These are phyloP conservation scores for Bimastos eiseni DNA, from an alignment of 2,888 invertebrate species.

Conservation along the genomic window DNA sequence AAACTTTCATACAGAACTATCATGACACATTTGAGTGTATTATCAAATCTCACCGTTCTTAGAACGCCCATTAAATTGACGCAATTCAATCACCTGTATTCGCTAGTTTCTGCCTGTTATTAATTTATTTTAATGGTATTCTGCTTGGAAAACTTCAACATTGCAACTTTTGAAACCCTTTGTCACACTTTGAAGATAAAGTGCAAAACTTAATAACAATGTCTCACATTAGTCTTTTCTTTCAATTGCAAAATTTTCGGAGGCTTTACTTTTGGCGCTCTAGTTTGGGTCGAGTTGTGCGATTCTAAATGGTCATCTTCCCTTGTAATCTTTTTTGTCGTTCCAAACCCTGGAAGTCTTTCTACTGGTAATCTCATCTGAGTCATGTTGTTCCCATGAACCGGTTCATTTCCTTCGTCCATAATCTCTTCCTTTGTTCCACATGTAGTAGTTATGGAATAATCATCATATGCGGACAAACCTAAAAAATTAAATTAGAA, in stretches of 20 bases:
- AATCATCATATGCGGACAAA: conserved; percentile 41
- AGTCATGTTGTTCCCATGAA: neutral
- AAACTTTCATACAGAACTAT: neutral
- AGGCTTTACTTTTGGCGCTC: neutral
- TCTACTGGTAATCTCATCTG: neutral
- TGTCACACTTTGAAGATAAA: too few relatives aligned
- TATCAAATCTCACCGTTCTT: neutral
- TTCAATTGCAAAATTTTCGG: neutral
- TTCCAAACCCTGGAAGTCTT: too few relatives aligned
- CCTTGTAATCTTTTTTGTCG: too few relatives aligned
- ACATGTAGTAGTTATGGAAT: conserved; percentile 51
- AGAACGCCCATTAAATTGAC: neutral
- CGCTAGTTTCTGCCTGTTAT: neutral
- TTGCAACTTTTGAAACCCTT: too few relatives aligned
- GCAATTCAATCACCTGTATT: neutral
- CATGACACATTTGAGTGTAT: neutral
- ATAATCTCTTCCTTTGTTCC: conserved; percentile 53
- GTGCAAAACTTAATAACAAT: too few relatives aligned
- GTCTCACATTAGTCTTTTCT: too few relatives aligned
- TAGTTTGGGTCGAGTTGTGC: too few relatives aligned
- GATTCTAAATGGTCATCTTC: too few relatives aligned
- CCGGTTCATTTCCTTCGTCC: neutral
- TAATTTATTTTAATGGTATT: too few relatives aligned
- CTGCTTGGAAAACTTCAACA: too few relatives aligned
- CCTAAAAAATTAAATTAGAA: conserved; percentile 16